Percentiles rank a stretch among this genome's conserved stretches.
Conservation (phyloP, 2,113 vertebrate genomes). For the Uria aalge region DNA sequence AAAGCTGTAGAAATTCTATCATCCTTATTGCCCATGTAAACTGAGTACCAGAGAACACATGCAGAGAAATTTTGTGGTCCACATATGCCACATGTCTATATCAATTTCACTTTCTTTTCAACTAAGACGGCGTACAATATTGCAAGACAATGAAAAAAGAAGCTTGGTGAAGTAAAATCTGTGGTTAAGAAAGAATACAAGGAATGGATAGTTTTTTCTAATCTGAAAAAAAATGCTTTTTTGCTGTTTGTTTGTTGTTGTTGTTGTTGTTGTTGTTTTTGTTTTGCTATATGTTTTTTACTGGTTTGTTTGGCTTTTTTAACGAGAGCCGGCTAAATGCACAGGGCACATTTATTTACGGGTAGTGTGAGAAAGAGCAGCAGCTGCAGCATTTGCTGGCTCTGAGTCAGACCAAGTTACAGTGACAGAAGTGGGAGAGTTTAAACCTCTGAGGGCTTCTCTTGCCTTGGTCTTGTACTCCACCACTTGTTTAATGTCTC, state of each 20-base stretch:
- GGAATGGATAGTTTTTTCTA: background rate
- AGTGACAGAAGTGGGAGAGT: background rate
- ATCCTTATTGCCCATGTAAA: background rate
- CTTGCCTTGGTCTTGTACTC: background rate
- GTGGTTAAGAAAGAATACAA: background rate
- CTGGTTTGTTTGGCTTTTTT: background rate
- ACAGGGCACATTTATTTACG: background rate
- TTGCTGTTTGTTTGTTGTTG: fast-evolving
- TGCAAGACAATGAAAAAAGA: background rate
- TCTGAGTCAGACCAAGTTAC: background rate
- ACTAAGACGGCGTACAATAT: background rate
- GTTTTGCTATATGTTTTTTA: background rate
- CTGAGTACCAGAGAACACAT: background rate
- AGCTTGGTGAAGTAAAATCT: background rate
- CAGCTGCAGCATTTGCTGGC: background rate
- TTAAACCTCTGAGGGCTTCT: background rate
- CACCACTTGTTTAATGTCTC: background rate
- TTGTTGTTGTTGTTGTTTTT: background rate
- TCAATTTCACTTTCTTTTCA: background rate
- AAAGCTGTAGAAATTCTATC: background rate
- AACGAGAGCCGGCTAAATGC: background rate
- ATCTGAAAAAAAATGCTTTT: background rate
- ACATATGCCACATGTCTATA: background rate
- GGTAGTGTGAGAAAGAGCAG: background rate
- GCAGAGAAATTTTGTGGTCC: background rate